These are phyloP conservation scores for Tinea pellionella DNA, from an alignment of 2,888 invertebrate genomes.

Conservation along the genomic window DNA sequence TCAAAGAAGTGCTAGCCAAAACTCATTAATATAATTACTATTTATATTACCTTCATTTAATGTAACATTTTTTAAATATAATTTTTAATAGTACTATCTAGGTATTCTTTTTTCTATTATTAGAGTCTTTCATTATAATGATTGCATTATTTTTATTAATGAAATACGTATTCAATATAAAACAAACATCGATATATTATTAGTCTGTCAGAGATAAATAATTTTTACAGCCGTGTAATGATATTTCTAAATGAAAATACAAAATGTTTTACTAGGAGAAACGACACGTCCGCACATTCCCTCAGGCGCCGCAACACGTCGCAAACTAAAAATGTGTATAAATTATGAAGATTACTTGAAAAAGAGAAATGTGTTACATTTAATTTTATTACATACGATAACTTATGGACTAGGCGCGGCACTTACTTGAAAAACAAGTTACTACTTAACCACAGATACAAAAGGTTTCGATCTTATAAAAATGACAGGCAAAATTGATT, in stretches of 20 bases:
- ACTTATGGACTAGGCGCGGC: constrained; percentile 61
- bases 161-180: constrained; percentile 19
- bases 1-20: constrained; percentile 8
- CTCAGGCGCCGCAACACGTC: constrained; percentile 51
- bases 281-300: constrained; percentile 28
- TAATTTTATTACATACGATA: constrained; percentile 69
- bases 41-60: neutral
- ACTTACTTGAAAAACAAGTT: constrained; percentile 60
- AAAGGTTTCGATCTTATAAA: neutral
- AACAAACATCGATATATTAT: constrained; percentile 30
- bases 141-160: neutral
- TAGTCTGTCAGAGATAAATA: constrained; percentile 26
- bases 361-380: constrained; percentile 70
- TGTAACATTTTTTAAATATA: neutral
- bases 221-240: constrained; percentile 33
- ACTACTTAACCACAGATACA: constrained; percentile 17
- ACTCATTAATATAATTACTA: constrained; percentile 8
- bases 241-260: constrained; percentile 28
- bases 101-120: neutral
- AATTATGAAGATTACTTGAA: constrained; percentile 68
- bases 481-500: neutral
- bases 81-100: neutral
- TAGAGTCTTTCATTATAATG: neutral
- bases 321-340: constrained; percentile 65
- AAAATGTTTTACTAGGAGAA: constrained; percentile 23